These are phyloP conservation scores for Hymenochirus boettgeri DNA, from an alignment of 2,113 vertebrate genomes.

Conservation along the genomic window DNA sequence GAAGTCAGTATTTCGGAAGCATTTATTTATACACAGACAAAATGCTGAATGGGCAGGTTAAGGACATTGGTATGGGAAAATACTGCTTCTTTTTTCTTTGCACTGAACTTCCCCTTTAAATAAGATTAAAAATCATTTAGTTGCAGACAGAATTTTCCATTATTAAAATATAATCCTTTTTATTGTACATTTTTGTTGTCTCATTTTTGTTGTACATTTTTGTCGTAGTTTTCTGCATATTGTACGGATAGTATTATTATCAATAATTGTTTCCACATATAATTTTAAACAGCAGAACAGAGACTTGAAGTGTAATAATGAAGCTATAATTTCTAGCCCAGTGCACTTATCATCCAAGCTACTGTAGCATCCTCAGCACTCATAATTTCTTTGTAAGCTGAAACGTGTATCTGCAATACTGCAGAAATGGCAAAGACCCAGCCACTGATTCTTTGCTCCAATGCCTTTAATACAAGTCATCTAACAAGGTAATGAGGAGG, in stretches of 20 bases:
- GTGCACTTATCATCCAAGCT: conserved; percentile 49
- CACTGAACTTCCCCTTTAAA: no score
- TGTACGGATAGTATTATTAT: conserved; percentile 46
- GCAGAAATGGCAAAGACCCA: conserved; percentile 49
- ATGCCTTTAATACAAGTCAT: conserved; percentile 57
- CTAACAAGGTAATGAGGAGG: conserved; percentile 58
- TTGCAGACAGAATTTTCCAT: conserved; percentile 3
- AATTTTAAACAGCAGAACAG: conserved; percentile 49
- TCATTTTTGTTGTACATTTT: neutral
- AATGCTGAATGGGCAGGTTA: no score
- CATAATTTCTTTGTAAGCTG: conserved; percentile 52
- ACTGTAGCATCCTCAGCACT: conserved; percentile 38
- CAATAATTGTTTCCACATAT: conserved; percentile 38
- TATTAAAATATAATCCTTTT: neutral
- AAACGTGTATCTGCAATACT: conserved; percentile 42
- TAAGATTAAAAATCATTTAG: neutral
- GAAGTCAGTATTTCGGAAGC: no score
- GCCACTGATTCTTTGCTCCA: conserved; percentile 54
- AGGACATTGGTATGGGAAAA: no score
- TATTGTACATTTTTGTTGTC: neutral
- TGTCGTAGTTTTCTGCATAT: conserved; percentile 18
- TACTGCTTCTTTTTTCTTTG: no score
- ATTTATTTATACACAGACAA: no score
- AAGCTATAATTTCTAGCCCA: conserved; percentile 60
- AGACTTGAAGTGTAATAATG: conserved; percentile 49